Evolutionary conservation across 2,888 invertebrate genomes (phyloP), one percentile per base, ranked within the genome.

Genomic region (Limnephilus rhombicus): DNA sequence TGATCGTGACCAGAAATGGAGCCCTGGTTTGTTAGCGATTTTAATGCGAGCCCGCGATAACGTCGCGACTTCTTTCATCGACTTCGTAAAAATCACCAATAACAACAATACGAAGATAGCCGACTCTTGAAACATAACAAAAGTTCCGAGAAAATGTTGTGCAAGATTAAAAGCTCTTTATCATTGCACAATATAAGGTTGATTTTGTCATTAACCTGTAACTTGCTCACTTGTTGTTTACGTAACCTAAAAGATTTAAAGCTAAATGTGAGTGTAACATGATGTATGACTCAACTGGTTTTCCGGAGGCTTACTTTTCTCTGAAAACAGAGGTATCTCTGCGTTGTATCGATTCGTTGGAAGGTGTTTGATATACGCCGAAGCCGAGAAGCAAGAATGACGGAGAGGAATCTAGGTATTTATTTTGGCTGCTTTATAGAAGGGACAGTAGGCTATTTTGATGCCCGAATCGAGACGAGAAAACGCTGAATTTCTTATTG

Each of bases 1-100:
- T 89, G 89, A 92, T 91, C 92, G 68, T 68, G 68, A 68, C 68
- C 68, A 88, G 45, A 45, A 31, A 85, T 41, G 85, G 41, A 37
- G 37, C 85, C n/a, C 68, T 24, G 68, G 68, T 68, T 24, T 68
- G 68, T 24, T 24, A 24, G 68, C n/a, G 68, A 68, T 68, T 68
- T 68, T 68, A 68, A 68, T 68, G 68, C 68, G 34, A 82, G 15
- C 29, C 29, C 7, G 82, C 82, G 82, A 82, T 82, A 82, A 24
- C 68, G 68, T 82, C 82, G 82, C 34, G 34, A 82, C 31, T 82
- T 82, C 82, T 31, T 34, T 31, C 15, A 34, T 82, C 82, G 82
- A 82, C 34, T 82, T 82, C 11, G 5, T 15, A 82, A 82, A 82
- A 82, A 82, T 34, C 82, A 31, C 18, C 29, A 82, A 82, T 82